These are phyloP conservation scores for Callyntrura sp. DNA, from an alignment of 2,888 invertebrate genomes.

Conservation along the genomic window DNA sequence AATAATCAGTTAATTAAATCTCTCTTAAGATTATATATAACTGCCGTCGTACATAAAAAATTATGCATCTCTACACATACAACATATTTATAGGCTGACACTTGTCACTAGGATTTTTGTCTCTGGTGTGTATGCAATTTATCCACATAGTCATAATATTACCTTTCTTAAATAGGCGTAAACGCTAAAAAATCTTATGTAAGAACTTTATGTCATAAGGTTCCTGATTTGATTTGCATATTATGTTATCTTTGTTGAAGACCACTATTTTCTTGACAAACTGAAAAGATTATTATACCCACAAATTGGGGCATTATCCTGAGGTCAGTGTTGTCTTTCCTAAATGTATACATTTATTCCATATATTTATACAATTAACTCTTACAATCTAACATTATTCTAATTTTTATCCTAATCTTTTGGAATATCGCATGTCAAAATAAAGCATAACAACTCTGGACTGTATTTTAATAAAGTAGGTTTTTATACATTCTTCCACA, in stretches of 20 bases:
- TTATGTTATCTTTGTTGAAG: constrained; percentile 74
- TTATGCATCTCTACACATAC: constrained; percentile 60
- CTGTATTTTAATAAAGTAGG: constrained; percentile 30
- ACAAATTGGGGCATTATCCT: constrained; percentile 68
- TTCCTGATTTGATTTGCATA: constrained; percentile 79
- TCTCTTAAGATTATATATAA: constrained; percentile 63
- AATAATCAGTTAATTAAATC: constrained; percentile 69
- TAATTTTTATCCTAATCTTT: constrained; percentile 30
- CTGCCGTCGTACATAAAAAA: constrained; percentile 67
- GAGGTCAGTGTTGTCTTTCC: constrained; percentile 77
- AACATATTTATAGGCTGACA: constrained; percentile 60
- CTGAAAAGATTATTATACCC: constrained; percentile 48
- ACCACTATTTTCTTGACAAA: constrained; percentile 73
- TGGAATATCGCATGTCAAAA: constrained; percentile 75
- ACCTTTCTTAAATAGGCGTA: constrained; percentile 1
- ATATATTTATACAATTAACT: constrained; percentile 18
- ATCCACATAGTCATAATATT: constrained; percentile 18
- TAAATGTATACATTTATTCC: background rate
- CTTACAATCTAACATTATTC: constrained; percentile 13
- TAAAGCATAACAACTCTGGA: constrained; percentile 77
- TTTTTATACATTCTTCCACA: constrained; percentile 19
- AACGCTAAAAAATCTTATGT: constrained; percentile 40
- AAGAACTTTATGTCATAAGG: constrained; percentile 63
- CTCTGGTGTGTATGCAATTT: constrained; percentile 30
- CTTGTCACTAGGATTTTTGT: constrained; percentile 63